Evolutionary conservation across 37 sponge, comb jelly and placozoan genomes (phyloP), one percentile per base, ranked within the genome.

Genomic region (Cliona cf. orientalis): DNA sequence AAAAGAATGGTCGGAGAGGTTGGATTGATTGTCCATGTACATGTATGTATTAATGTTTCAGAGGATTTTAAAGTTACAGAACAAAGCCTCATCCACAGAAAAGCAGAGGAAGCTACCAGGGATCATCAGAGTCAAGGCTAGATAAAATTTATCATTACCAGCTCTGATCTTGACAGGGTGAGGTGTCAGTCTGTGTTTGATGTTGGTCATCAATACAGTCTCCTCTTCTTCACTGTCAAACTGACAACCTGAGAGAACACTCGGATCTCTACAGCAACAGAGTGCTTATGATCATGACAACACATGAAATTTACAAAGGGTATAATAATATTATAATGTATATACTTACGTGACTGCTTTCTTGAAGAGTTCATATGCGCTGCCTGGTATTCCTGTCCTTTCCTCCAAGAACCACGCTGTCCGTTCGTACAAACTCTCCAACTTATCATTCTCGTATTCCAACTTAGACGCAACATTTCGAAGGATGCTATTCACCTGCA

Each of bases 81-180:
- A n/a, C n/a, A n/a, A n/a, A n/a, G n/a, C n/a, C n/a, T n/a, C n/a
- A n/a, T n/a, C n/a, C n/a, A n/a, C n/a, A n/a, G n/a, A n/a, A n/a
- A n/a, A n/a, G n/a, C n/a, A n/a, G n/a, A n/a, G n/a, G n/a, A n/a
- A 49, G 17, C 55, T 19, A 17, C 14, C 14, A 17, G 55, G 17
- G 17, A 49, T 49, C 55, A 49, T 49, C 17, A 49, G 55, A 49
- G 42, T 19, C 25, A 66, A 66, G 21, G 66, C 22, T 65, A 2
- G n/a, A 6, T 5, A 73, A 7, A 2, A 38, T 22, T 46, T 61
- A n/a, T 23, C 17, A 3, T 14, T 67, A 90, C 95, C 94, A 58
- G 97, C 94, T 82, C 99, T 86, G 28, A 98, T 88, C 45, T 98
- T 98, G 57, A 96, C 96, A n/a, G 96, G 92, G 35, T 98, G 92